Percentiles rank a stretch among this genome's conserved stretches.
These are phyloP conservation scores for Scaptomyza hsui DNA, from an alignment of 1,140 invertebrate species.

Conservation along the genomic window DNA sequence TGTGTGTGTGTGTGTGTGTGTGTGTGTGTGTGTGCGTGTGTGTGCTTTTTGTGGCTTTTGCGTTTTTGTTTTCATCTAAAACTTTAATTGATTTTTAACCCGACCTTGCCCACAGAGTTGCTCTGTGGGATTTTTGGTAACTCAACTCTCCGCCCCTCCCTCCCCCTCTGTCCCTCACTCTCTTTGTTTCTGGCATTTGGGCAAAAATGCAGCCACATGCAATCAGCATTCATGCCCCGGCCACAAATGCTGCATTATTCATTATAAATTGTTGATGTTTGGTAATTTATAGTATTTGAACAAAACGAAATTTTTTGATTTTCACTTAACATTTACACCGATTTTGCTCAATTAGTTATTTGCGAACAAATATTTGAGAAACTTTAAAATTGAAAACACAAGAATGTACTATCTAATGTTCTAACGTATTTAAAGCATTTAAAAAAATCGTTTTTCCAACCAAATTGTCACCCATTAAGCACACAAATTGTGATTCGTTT, in stretches of 20 bases:
- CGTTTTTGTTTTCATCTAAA: slow-evolving; percentile 52
- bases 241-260: slow-evolving; percentile 59
- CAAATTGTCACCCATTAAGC: neutral
- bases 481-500: neutral
- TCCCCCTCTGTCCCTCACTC: neutral
- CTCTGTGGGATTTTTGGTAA: slow-evolving; percentile 16
- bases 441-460: neutral
- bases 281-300: slow-evolving; percentile 67
- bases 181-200: slow-evolving; percentile 8
- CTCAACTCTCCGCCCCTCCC: neutral
- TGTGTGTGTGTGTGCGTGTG: slow-evolving; percentile 36
- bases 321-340: slow-evolving; percentile 2
- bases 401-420: no score
- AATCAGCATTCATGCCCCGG: slow-evolving; percentile 42
- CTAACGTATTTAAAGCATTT: neutral
- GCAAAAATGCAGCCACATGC: slow-evolving; percentile 40
- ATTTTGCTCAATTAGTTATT: neutral
- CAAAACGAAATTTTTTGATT: slow-evolving; percentile 33
- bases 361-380: neutral
- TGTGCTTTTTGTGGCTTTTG: slow-evolving; percentile 35
- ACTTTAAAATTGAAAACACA: neutral
- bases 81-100: slow-evolving; percentile 75
- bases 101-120: slow-evolving; percentile 41
- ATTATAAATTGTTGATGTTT: slow-evolving; percentile 65
- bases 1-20: slow-evolving; percentile 16